A percentile compares a stretch with the other conserved stretches of the same genome.
These are phyloP conservation scores for Drosophila elegans DNA, from an alignment of 1,140 invertebrate species.

Conservation along the genomic window DNA sequence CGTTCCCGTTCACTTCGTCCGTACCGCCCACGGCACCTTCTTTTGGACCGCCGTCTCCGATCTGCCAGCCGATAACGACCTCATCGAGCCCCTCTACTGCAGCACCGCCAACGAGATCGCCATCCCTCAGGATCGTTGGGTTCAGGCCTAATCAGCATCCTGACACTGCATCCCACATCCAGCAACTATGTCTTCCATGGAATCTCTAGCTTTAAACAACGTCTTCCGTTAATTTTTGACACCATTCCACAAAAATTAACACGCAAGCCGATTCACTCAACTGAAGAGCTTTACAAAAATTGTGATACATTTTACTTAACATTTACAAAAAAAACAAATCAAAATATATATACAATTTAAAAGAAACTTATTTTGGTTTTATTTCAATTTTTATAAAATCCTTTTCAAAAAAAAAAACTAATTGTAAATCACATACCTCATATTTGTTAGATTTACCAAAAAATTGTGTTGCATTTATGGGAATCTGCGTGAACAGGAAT, in stretches of 20 bases:
- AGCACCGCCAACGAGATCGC: slow-evolving; percentile 85
- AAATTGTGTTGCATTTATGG: slow-evolving; percentile 6
- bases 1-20: slow-evolving; percentile 86
- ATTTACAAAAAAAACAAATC: slow-evolving; percentile 49
- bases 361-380: slow-evolving; percentile 38
- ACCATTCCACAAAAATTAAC: slow-evolving; percentile 64
- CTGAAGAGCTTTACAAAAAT: slow-evolving; percentile 77
- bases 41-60: slow-evolving; percentile 86
- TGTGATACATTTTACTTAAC: slow-evolving; percentile 80
- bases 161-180: background rate
- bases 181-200: slow-evolving; percentile 67
- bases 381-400: background rate
- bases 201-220: slow-evolving; percentile 57
- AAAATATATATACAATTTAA: slow-evolving; percentile 75
- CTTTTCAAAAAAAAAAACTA: background rate
- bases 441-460: slow-evolving; percentile 13
- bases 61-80: slow-evolving; percentile 85
- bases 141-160: slow-evolving; percentile 82
- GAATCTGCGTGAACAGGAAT: no score
- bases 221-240: slow-evolving; percentile 73
- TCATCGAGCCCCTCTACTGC: slow-evolving; percentile 79
- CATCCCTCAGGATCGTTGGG: slow-evolving; percentile 85
- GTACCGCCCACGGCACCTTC: slow-evolving; percentile 86
- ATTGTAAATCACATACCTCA: slow-evolving; percentile 1
- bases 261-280: slow-evolving; percentile 58